A percentile compares a stretch with the other conserved stretches of the same genome.
Evolutionary conservation across 2,888 invertebrate genomes (phyloP).

Genomic region (Eledone cirrhosa): DNA sequence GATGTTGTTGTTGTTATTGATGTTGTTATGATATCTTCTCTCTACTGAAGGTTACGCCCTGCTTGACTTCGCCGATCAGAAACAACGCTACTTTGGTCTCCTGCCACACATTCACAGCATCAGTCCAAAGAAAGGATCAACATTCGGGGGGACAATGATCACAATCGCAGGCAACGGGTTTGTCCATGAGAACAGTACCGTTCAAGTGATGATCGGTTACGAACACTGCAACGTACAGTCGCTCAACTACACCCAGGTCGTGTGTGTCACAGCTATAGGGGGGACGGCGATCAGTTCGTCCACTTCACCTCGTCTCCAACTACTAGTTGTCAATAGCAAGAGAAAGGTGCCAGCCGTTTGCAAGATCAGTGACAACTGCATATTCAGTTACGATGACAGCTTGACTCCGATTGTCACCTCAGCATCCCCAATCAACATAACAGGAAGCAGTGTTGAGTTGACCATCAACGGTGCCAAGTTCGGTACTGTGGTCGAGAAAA

Average conservation of each 20-base stretch:
- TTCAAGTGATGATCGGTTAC: background rate
- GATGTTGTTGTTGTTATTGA: too few relatives aligned
- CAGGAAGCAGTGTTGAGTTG: background rate
- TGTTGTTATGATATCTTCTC: background rate
- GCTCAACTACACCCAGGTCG: background rate
- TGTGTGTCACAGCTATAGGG: background rate
- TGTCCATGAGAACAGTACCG: background rate
- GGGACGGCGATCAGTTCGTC: background rate
- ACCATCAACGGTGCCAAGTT: background rate
- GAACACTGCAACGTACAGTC: background rate
- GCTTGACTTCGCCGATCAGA: background rate
- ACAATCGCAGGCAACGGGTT: constrained; percentile 61
- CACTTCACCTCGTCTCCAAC: background rate
- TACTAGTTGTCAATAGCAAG: background rate
- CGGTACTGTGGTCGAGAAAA: background rate
- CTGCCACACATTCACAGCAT: constrained; percentile 53
- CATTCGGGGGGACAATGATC: constrained; percentile 56
- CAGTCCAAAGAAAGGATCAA: constrained; percentile 54
- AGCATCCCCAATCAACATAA: background rate
- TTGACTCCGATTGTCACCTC: background rate
- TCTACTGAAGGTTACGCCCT: background rate
- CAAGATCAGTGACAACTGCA: background rate
- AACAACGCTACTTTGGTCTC: constrained; percentile 18
- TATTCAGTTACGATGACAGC: background rate
- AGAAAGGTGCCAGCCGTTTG: background rate